These are phyloP conservation scores for Chydorus sphaericus DNA, from an alignment of 2,888 invertebrate genomes.

Conservation along the genomic window DNA sequence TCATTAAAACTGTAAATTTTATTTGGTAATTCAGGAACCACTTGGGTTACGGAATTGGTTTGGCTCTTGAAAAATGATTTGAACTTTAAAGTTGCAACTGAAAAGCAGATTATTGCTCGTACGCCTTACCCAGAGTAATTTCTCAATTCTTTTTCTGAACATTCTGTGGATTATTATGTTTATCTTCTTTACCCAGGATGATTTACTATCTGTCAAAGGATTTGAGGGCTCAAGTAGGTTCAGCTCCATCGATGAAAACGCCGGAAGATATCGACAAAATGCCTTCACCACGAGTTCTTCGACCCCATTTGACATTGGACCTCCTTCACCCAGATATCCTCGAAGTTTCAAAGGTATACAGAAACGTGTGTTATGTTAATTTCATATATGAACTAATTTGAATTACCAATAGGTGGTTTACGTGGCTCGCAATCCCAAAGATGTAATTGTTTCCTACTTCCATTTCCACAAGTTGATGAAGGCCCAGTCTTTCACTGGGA, in stretches of 20 bases:
- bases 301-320: conserved; percentile 24
- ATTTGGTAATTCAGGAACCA: not conserved
- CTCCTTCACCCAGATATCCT: conserved; percentile 21
- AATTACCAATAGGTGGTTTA: conserved; percentile 60
- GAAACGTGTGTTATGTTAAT: no score
- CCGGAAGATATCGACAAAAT: no score
- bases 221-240: not conserved
- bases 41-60: conserved; percentile 11
- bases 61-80: conserved; percentile 11
- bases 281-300: conserved; percentile 23
- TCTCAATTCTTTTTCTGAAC: no score
- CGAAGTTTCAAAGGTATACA: conserved; percentile 37
- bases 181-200: no score
- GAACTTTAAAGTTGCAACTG: not conserved
- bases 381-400: no score
- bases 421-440: conserved; percentile 70
- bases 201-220: no score
- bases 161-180: no score
- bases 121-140: conserved; percentile 8
- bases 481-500: not conserved
- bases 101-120: not conserved
- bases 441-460: conserved; percentile 69
- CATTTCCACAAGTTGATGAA: conserved; percentile 39
- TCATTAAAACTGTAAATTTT: not conserved
- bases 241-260: not conserved